Conservation (phyloP, 2,113 vertebrate genomes). For the Echinops telfairi region DNA sequence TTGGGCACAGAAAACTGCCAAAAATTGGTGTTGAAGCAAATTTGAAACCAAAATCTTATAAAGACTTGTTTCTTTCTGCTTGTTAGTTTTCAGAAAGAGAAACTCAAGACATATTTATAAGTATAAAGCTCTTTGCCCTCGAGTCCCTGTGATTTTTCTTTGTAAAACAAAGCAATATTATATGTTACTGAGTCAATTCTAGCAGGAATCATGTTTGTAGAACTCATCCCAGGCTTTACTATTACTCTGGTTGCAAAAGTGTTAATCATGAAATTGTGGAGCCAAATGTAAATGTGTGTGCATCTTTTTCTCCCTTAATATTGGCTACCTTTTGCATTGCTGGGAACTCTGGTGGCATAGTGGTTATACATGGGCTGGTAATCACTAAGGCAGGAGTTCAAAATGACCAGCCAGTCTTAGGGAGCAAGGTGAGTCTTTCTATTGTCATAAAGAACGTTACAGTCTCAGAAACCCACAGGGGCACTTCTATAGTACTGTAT, state of each 20-base stretch:
- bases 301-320: not conserved
- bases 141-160: too few relatives aligned
- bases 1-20: slow-evolving; percentile 58
- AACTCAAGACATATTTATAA: too few relatives aligned
- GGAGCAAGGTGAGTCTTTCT: too few relatives aligned
- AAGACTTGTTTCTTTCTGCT: not conserved
- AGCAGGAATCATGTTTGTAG: slow-evolving; percentile 30
- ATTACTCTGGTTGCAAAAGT: slow-evolving; percentile 19
- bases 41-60: slow-evolving; percentile 44
- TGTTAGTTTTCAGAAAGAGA: slow-evolving; percentile 34
- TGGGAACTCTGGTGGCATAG: too few relatives aligned
- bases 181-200: slow-evolving; percentile 21
- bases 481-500: too few relatives aligned
- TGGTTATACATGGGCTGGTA: too few relatives aligned
- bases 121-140: too few relatives aligned
- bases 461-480: too few relatives aligned
- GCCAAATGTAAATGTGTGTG: slow-evolving; percentile 12
- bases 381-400: too few relatives aligned
- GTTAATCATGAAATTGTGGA: slow-evolving; percentile 10
- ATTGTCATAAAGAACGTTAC: too few relatives aligned
- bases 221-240: slow-evolving; percentile 30
- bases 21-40: slow-evolving; percentile 38
- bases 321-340: not conserved
- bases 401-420: too few relatives aligned
- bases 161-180: not conserved